phyloP scores from a whole-genome alignment of 2,888 invertebrate genomes.

The Ophioninae sp. region DNA sequence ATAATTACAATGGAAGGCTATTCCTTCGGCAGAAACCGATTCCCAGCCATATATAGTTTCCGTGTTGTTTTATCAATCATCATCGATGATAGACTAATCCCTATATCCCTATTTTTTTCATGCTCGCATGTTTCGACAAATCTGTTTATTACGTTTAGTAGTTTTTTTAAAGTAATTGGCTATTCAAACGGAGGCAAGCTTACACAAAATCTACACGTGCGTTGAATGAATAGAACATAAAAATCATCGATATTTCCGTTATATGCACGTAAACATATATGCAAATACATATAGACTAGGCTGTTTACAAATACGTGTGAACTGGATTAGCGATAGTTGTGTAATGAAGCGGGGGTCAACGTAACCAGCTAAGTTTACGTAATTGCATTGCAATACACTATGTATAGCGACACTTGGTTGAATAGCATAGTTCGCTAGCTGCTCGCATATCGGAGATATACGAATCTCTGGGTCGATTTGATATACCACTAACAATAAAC shows the following conservation, averaged over 20 bases:
- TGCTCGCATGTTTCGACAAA: no score
- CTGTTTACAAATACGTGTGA: neutral
- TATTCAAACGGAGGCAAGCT: no score
- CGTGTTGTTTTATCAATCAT: no score
- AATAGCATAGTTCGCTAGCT: constrained; percentile 64
- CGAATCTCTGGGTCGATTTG: neutral
- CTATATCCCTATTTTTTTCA: no score
- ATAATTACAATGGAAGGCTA: no score
- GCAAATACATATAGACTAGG: constrained; percentile 19
- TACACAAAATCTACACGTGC: neutral
- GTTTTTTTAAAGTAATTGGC: no score
- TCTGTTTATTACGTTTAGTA: no score
- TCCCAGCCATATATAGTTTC: no score
- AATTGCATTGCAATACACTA: constrained; percentile 79
- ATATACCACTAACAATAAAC: neutral
- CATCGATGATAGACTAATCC: no score
- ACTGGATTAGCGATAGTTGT: constrained; percentile 57
- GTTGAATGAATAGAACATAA: constrained; percentile 21
- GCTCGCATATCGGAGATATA: constrained; percentile 44
- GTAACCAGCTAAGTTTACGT: constrained; percentile 79
- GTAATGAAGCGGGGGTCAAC: constrained; percentile 76
- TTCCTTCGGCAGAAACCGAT: no score
- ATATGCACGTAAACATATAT: constrained; percentile 22
- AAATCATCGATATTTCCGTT: constrained; percentile 18
- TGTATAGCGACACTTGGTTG: constrained; percentile 75